Conservation (phyloP, 2,888 invertebrate species). For the Tridacna crocea region DNA sequence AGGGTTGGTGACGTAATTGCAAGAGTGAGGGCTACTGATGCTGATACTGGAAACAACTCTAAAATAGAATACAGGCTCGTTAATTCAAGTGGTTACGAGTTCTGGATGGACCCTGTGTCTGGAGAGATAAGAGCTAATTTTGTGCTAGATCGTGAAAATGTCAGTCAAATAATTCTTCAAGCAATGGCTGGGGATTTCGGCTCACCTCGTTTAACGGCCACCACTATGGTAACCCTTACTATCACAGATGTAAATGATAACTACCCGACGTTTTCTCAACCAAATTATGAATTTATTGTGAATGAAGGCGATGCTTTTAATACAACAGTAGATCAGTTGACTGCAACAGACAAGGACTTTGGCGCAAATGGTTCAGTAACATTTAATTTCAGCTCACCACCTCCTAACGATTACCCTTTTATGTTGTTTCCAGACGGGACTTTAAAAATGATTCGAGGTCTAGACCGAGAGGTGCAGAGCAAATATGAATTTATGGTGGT, state of each 20-base stretch:
- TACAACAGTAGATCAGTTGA: slow-evolving; percentile 64
- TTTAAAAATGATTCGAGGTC: slow-evolving; percentile 60
- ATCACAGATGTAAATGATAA: slow-evolving; percentile 72
- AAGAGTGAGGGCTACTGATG: slow-evolving; percentile 67
- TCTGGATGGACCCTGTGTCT: slow-evolving; percentile 67
- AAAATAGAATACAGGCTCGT: slow-evolving; percentile 66
- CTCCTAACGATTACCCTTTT: slow-evolving; percentile 62
- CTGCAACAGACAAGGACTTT: slow-evolving; percentile 67
- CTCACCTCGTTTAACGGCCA: slow-evolving; percentile 50
- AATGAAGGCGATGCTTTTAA: slow-evolving; percentile 64
- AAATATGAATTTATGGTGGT: slow-evolving; percentile 67
- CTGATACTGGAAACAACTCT: slow-evolving; percentile 68
- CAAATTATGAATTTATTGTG: slow-evolving; percentile 62
- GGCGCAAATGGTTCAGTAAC: slow-evolving; percentile 60
- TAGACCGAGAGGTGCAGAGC: slow-evolving; percentile 68
- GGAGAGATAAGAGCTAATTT: slow-evolving; percentile 72
- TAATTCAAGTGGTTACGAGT: slow-evolving; percentile 51
- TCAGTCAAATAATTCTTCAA: slow-evolving; percentile 62
- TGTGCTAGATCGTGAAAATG: slow-evolving; percentile 71
- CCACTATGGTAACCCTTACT: slow-evolving; percentile 60
- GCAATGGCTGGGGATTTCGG: slow-evolving; percentile 70
- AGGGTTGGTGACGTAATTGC: slow-evolving; percentile 66
- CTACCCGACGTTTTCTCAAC: slow-evolving; percentile 64
- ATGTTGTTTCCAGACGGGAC: slow-evolving; percentile 66
- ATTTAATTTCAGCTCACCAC: slow-evolving; percentile 50